Percentiles rank a stretch among this genome's conserved stretches.
These are phyloP conservation scores for Nebria salina DNA, from an alignment of 2,888 invertebrate genomes.

Conservation along the genomic window DNA sequence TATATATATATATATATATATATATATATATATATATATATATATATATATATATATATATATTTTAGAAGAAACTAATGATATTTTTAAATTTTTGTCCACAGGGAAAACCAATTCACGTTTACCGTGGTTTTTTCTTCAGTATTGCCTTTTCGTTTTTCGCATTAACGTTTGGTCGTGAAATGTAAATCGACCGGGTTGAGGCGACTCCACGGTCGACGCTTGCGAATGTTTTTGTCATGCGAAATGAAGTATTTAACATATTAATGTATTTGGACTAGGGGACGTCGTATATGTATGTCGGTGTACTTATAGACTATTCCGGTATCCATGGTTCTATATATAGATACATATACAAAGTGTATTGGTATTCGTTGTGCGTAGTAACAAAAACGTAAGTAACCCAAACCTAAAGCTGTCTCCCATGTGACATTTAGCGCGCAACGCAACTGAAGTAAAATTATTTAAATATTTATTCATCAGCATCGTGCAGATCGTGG, in stretches of 20 bases:
- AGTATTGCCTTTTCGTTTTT: not conserved
- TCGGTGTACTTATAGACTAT: not conserved
- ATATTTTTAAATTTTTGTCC: too few species aligned
- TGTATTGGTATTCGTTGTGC: not conserved
- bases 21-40: too few species aligned
- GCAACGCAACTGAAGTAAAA: not conserved
- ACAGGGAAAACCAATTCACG: too few species aligned
- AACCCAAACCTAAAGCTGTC: not conserved
- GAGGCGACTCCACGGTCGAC: not conserved
- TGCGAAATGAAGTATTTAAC: slow-evolving; percentile 31
- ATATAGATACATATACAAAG: not conserved
- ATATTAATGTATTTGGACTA: slow-evolving; percentile 26
- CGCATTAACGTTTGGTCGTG: not conserved
- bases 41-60: too few species aligned
- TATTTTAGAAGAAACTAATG: too few species aligned
- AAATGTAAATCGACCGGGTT: not conserved
- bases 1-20: too few species aligned
- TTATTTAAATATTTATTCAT: slow-evolving; percentile 1
- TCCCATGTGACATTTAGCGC: not conserved
- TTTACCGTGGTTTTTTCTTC: not conserved
- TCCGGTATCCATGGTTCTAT: not conserved
- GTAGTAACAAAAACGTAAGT: not conserved
- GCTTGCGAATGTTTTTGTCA: slow-evolving; percentile 15
- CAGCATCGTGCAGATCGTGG: not conserved
- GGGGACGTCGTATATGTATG: not conserved